Evolutionary conservation across 2,888 invertebrate genomes (phyloP).

Genomic region (Synergus itoensis): DNA sequence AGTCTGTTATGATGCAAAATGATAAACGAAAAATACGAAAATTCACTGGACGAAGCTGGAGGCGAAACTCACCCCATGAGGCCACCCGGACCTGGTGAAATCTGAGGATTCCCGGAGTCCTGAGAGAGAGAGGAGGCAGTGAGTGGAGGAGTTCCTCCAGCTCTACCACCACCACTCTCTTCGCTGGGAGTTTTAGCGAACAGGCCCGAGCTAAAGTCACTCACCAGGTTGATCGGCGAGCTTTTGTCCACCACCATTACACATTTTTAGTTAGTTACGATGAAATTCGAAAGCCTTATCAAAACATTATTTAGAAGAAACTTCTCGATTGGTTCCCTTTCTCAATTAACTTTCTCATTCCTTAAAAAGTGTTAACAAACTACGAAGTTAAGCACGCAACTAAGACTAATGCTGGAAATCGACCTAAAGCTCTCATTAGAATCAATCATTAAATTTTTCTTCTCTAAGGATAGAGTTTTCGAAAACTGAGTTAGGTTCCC

Average conservation of each 20-base stretch:
- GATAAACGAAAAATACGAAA: conserved; percentile 57
- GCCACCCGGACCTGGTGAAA: conserved; percentile 75
- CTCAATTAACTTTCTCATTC: neutral
- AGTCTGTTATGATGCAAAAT: conserved; percentile 54
- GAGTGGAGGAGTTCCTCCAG: conserved; percentile 83
- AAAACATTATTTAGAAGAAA: conserved; percentile 39
- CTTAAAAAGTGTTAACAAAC: neutral
- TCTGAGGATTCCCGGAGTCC: conserved; percentile 75
- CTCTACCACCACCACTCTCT: conserved; percentile 85
- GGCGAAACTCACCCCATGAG: conserved; percentile 76
- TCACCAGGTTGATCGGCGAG: conserved; percentile 96
- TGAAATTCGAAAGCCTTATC: conserved; percentile 43
- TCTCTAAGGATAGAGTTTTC: neutral
- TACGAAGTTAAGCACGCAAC: neutral
- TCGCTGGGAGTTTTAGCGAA: conserved; percentile 96
- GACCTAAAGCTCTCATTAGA: neutral
- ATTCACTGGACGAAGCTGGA: conserved; percentile 62
- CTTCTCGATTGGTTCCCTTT: conserved; percentile 52
- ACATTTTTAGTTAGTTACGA: conserved; percentile 67
- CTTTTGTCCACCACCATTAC: conserved; percentile 79
- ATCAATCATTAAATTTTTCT: neutral
- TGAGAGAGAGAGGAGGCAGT: conserved; percentile 79
- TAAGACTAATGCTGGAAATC: neutral
- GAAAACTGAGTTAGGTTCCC: neutral
- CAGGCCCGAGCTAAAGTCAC: conserved; percentile 95